Evolutionary conservation across 2,113 vertebrate genomes (phyloP), one percentile per base, ranked within the genome.

Genomic region (Orthonyx spaldingii): DNA sequence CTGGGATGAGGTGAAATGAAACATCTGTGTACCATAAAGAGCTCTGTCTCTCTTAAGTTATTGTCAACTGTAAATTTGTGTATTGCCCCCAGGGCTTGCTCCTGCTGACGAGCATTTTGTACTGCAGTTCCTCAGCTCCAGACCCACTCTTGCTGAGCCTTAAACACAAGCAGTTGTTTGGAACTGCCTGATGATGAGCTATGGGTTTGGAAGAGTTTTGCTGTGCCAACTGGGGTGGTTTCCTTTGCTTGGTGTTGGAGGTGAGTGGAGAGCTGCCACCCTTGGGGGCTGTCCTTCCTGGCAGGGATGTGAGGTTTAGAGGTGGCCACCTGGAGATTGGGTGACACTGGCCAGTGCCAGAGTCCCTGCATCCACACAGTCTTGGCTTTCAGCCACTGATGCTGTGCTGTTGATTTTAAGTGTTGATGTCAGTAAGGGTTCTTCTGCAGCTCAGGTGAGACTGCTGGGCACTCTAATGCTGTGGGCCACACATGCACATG

Each of bases 1-100:
- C 42, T 64, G 53, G 87, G 81, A 89, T 84, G 93, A 93, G 68
- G 76, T 97, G 93, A 92, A 95, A 84, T 65, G 75, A 90, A 96
- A 91, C 59, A 77, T 66, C 85, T 92, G 89, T 56, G 60, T 77
- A 75, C 80, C 59, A 77, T 91, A 60, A 94, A 94, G 81, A 90
- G 85, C 84, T 89, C 86, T 89, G 72, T 72, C 85, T 96, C 35
- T 87, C 84, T 84, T 44, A 87, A 85, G 80, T 82, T 96, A 75
- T 52, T 89, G 63, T 77, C 87, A 96, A 33, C 83, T 84, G 74
- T 61, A 93, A 71, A 93, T 63, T 47, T 81, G 65, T 75, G 72
- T 50, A 50, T 72, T 20, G 15, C 66, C 77, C 44, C 49, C 41
- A 72, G 81, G 87, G 77, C 66, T 76, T 70, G 50, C 76, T 93